Percentiles rank a stretch among this genome's conserved stretches.
These are phyloP conservation scores for Ceryle rudis DNA, from an alignment of 2,797 vertebrate species.

Conservation along the genomic window DNA sequence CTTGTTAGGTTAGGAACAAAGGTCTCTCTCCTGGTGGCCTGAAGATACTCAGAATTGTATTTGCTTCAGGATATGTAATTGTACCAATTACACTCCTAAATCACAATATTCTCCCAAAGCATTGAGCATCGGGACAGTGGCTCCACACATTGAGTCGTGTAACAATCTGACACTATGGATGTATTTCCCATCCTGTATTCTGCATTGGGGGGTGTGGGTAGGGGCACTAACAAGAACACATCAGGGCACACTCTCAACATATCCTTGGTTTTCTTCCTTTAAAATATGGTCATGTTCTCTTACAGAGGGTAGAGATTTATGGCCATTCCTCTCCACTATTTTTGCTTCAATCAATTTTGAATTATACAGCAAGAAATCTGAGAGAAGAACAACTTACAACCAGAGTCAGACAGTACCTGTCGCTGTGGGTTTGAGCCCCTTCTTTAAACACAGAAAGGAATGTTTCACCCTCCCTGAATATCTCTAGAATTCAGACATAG, in stretches of 20 bases:
- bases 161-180: fast-evolving
- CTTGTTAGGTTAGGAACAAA: not conserved
- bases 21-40: not conserved
- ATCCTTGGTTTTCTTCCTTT: not conserved
- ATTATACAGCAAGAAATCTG: not conserved
- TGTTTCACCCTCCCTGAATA: not conserved
- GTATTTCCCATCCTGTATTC: not conserved
- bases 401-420: not conserved
- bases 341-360: not conserved
- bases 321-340: not conserved
- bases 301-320: slow-evolving; percentile 16
- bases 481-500: not conserved
- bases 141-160: fast-evolving
- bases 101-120: not conserved
- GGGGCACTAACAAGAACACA: not conserved
- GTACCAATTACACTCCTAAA: not conserved
- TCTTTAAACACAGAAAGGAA: not conserved
- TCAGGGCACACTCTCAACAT: not conserved
- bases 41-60: not conserved
- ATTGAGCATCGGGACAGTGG: not conserved
- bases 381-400: not conserved
- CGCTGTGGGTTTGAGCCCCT: not conserved
- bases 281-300: not conserved
- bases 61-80: not conserved
- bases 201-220: fast-evolving